phyloP scores from a whole-genome alignment of 1,140 invertebrate genomes.

The Lineus longissimus region DNA sequence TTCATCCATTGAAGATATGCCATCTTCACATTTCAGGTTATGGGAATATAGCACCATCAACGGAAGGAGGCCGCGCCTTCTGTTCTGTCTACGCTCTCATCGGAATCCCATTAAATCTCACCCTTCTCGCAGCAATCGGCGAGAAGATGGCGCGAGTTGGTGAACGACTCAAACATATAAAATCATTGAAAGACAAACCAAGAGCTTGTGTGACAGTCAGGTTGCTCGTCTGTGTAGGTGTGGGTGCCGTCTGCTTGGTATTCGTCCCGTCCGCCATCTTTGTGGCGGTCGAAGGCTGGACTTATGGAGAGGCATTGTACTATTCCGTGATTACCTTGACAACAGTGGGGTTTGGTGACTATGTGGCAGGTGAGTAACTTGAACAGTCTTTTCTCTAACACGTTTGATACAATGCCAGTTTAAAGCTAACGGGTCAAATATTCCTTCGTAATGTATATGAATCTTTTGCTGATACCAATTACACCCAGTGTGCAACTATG shows the following conservation, averaged over 20 bases:
- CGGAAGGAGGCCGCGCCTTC: constrained; percentile 27
- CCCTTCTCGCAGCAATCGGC: constrained; percentile 25
- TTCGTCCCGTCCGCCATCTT: constrained; percentile 15
- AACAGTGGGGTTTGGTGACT: constrained; percentile 26
- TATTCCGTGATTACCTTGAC: constrained; percentile 30
- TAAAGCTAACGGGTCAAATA: constrained; percentile 21
- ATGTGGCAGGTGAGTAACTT: constrained; percentile 56
- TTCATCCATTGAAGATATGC: no score
- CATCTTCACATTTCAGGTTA: constrained; percentile 25
- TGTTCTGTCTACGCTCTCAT: constrained; percentile 33
- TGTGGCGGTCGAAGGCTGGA: constrained; percentile 21
- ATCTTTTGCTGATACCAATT: no score
- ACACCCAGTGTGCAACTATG: no score
- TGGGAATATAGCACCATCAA: constrained; percentile 34
- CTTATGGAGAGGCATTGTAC: constrained; percentile 25
- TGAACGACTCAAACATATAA: no score
- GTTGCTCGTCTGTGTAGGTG: no score
- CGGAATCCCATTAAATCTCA: constrained; percentile 29
- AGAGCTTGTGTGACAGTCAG: no score
- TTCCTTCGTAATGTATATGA: constrained; percentile 10
- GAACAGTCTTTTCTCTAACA: constrained; percentile 42
- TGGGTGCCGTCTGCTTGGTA: neutral
- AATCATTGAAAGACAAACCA: no score
- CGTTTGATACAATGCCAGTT: constrained; percentile 9
- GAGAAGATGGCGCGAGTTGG: constrained; percentile 15